These are phyloP conservation scores for Fistularia tabacaria DNA, from an alignment of 2,797 vertebrate genomes.

Conservation along the genomic window DNA sequence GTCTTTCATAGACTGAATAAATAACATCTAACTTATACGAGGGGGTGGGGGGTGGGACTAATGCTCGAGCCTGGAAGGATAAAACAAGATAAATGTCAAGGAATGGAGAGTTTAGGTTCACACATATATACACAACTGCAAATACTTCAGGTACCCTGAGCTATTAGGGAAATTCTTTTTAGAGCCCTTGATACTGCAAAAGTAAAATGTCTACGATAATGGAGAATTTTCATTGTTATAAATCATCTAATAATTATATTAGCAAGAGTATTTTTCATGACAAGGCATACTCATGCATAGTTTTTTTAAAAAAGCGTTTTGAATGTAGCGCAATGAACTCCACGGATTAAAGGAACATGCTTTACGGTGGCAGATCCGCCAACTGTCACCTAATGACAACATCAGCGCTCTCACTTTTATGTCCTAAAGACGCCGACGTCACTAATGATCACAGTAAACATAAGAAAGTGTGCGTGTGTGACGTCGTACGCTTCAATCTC, in stretches of 20 bases:
- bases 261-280: conserved; percentile 1
- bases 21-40: not conserved
- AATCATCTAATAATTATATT: no score
- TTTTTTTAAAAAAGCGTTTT: no score
- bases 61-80: not conserved
- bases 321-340: no score
- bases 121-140: not conserved
- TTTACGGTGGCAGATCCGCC: conserved; percentile 26
- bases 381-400: conserved; percentile 45
- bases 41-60: not conserved
- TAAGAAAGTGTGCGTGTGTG: conserved; percentile 5
- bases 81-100: not conserved
- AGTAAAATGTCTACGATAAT: no score
- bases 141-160: no score
- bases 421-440: conserved; percentile 31
- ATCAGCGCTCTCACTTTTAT: conserved; percentile 37
- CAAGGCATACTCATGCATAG: not conserved
- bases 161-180: no score
- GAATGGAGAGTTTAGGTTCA: not conserved
- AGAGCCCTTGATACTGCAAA: no score
- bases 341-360: conserved; percentile 29
- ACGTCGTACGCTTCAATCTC: conserved; percentile 30
- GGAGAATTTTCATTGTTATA: no score
- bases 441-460: conserved; percentile 37
- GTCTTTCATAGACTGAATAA: conserved; percentile 13